Evolutionary conservation across 2,797 vertebrate genomes (phyloP).

Genomic region (Xenops minutus): DNA sequence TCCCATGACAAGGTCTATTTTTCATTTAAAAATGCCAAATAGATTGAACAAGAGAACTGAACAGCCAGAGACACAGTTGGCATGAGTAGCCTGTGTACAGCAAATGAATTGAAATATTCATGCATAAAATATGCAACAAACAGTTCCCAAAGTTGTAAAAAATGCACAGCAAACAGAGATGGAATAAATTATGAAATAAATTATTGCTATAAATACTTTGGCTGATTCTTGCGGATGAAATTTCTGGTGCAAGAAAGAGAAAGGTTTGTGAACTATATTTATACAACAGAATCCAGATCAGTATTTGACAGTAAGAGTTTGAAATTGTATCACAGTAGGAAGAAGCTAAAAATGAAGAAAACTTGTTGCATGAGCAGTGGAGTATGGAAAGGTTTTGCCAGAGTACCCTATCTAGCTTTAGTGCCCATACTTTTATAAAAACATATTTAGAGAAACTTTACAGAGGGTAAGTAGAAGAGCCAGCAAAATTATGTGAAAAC

Average conservation of each 20-base stretch:
- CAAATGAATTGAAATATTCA: conserved; percentile 3
- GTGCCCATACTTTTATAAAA: neutral
- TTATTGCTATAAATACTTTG: conserved; percentile 12
- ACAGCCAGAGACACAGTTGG: conserved; percentile 2
- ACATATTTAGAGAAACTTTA: neutral
- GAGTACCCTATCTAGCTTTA: neutral
- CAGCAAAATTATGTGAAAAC: neutral
- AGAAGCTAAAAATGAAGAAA: neutral
- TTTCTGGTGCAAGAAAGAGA: neutral
- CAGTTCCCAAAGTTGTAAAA: conserved; percentile 1
- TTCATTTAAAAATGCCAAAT: neutral
- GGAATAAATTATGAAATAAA: neutral
- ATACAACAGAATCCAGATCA: neutral
- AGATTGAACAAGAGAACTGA: neutral
- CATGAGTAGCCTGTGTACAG: neutral
- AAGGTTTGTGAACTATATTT: neutral
- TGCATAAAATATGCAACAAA: conserved; percentile 3
- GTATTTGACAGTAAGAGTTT: neutral
- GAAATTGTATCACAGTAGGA: neutral
- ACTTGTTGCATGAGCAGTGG: neutral
- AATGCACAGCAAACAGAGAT: neutral
- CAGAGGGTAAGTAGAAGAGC: neutral
- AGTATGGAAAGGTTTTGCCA: neutral
- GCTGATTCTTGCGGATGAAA: neutral
- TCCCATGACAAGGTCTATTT: neutral